These are phyloP conservation scores for Tachysurus vachellii DNA, from an alignment of 2,113 vertebrate species.

Conservation along the genomic window DNA sequence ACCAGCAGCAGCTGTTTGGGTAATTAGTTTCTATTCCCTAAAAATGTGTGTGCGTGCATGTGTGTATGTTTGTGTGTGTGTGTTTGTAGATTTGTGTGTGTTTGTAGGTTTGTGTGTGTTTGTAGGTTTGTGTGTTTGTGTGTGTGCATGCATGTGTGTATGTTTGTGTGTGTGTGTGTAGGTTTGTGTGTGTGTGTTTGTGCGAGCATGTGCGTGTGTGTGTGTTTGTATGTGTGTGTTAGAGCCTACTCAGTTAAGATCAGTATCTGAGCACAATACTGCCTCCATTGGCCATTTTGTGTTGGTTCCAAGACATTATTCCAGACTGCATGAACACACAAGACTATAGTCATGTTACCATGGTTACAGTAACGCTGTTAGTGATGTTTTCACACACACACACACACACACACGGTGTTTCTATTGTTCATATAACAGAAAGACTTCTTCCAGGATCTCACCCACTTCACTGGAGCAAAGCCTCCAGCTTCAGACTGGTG, in stretches of 20 bases:
- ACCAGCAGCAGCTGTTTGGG: conserved; percentile 71
- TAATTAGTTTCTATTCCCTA: conserved; percentile 64
- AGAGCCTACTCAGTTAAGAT: conserved; percentile 20
- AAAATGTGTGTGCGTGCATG: conserved; percentile 43
- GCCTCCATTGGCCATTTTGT: not conserved
- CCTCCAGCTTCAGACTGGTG: conserved; percentile 29
- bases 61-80: conserved; percentile 25
- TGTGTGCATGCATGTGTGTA: conserved; percentile 15
- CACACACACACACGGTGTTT: not conserved
- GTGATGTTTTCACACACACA: not conserved
- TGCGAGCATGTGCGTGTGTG: conserved; percentile 12
- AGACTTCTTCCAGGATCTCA: conserved; percentile 22
- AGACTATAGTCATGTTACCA: not conserved
- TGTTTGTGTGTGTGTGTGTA: conserved; percentile 19
- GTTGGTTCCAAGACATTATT: conserved; percentile 1
- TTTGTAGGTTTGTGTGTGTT: conserved; percentile 19
- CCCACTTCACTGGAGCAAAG: conserved; percentile 41
- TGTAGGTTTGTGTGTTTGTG: too few species aligned
- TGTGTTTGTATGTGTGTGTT: conserved; percentile 24
- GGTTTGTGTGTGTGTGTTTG: conserved; percentile 18
- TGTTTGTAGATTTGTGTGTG: conserved; percentile 25
- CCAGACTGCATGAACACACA: not conserved
- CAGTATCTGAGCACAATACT: conserved; percentile 55
- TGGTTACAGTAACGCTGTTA: not conserved
- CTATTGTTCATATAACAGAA: not conserved